Conservation (phyloP, 2,113 vertebrate species). For the Sapajus apella region DNA sequence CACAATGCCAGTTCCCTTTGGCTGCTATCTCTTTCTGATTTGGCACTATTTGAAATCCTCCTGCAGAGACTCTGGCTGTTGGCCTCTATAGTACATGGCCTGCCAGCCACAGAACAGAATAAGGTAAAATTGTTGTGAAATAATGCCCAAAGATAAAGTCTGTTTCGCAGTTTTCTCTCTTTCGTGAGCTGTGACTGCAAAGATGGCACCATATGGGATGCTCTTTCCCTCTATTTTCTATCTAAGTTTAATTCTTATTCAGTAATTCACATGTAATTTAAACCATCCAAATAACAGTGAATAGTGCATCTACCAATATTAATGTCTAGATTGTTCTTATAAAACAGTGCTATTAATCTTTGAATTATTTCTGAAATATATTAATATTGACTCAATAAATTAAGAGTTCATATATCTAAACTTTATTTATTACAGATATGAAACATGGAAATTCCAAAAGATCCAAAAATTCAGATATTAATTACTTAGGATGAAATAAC, state of each 20-base stretch:
- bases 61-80: constrained; percentile 23
- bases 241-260: neutral
- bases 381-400: neutral
- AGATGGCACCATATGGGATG: neutral
- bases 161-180: neutral
- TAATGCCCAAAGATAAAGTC: constrained; percentile 30
- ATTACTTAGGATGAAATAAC: neutral
- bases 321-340: neutral
- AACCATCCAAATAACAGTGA: neutral
- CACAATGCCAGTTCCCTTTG: constrained; percentile 8
- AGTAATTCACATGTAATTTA: neutral
- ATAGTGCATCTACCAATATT: neutral
- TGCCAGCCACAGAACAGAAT: constrained; percentile 49
- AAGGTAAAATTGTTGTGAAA: constrained; percentile 43
- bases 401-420: neutral
- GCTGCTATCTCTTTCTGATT: constrained; percentile 43
- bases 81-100: neutral
- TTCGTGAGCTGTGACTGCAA: neutral
- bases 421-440: neutral
- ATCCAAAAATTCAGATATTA: neutral
- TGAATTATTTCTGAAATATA: neutral
- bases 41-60: constrained; percentile 26
- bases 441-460: neutral
- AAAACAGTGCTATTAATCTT: neutral
- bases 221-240: constrained; percentile 15